A percentile compares a stretch with the other conserved stretches of the same genome.
phyloP scores from a whole-genome alignment of 2,888 invertebrate genomes.

The Nemapogon koenigi region DNA sequence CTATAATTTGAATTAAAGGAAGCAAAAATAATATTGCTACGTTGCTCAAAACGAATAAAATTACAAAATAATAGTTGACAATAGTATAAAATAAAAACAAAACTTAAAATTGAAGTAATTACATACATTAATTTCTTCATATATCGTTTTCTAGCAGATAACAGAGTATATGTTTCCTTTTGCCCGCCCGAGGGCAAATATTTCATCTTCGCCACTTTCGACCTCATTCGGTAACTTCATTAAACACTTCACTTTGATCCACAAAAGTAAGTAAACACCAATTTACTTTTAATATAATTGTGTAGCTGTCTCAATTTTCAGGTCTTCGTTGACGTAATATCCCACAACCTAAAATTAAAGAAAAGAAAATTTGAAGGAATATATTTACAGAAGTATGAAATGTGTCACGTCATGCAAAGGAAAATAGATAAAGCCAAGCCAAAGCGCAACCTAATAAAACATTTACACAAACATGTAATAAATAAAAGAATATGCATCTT shows the following conservation, averaged over 20 bases:
- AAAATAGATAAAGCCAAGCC: no score
- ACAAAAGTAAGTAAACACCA: constrained; percentile 18
- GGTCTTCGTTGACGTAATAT: constrained; percentile 1
- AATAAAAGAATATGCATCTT: no score
- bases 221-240: constrained; percentile 50
- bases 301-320: no score
- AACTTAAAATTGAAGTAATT: constrained; percentile 20
- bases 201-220: constrained; percentile 64
- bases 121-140: constrained; percentile 73
- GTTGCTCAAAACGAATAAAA: no score
- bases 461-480: no score
- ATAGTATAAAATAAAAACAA: no score
- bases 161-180: constrained; percentile 68
- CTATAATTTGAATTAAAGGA: no score
- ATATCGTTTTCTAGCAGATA: constrained; percentile 68
- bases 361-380: constrained; percentile 39
- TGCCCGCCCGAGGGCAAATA: constrained; percentile 65
- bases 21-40: no score
- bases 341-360: constrained; percentile 28
- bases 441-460: no score
- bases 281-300: no score
- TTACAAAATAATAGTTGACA: no score
- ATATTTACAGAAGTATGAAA: constrained; percentile 51
- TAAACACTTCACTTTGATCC: constrained; percentile 17
- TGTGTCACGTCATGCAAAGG: no score